Evolutionary conservation across 2,888 invertebrate genomes (phyloP).

Genomic region (Cristatella mucedo): DNA sequence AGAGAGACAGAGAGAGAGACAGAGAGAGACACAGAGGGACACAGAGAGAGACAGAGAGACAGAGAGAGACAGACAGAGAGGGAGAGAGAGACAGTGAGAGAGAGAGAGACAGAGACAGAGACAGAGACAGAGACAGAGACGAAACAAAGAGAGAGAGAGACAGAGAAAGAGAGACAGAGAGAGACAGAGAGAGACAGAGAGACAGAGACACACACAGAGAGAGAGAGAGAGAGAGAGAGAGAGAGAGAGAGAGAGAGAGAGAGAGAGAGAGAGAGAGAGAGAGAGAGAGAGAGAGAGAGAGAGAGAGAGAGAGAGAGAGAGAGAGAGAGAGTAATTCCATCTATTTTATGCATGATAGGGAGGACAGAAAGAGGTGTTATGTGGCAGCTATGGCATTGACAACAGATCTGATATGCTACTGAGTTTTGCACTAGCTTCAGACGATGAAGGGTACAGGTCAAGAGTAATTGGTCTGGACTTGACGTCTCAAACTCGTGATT

Average conservation of each 20-base stretch:
- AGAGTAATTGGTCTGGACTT: too few species aligned
- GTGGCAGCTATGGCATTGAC: too few species aligned
- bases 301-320: conserved; percentile 1
- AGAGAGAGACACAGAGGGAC: conserved; percentile 7
- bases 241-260: conserved; percentile 1
- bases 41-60: conserved; percentile 10
- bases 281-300: neutral
- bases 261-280: conserved; percentile 1
- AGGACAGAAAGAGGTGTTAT: too few species aligned
- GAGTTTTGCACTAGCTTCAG: too few species aligned
- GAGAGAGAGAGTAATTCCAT: conserved; percentile 1
- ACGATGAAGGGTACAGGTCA: too few species aligned
- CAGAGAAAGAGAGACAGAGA: neutral
- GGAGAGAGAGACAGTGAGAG: conserved; percentile 10
- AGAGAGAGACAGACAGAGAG: conserved; percentile 13
- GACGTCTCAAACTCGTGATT: too few species aligned
- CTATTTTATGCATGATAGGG: too few species aligned
- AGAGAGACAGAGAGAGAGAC: conserved; percentile 3
- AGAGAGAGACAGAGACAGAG: conserved; percentile 7
- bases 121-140: neutral
- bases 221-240: conserved; percentile 1
- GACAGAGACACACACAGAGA: neutral
- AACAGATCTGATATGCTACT: too few species aligned
- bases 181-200: neutral
- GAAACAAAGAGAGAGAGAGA: conserved; percentile 1